Base-by-base conservation (phyloP, 2,113 vertebrate species). In the Bolborhynchus lineola region DNA sequence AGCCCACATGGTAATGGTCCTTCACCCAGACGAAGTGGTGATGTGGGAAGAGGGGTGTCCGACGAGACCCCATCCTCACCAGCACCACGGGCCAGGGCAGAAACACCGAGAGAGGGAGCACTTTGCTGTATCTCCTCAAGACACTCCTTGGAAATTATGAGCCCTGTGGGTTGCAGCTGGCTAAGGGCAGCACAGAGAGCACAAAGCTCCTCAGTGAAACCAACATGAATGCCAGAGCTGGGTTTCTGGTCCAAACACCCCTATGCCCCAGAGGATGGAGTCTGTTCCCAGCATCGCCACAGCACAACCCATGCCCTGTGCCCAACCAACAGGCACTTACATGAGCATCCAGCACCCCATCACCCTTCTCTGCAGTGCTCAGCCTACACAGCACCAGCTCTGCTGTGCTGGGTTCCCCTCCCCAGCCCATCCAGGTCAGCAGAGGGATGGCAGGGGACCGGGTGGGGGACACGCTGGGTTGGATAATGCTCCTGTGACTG, bases 91-190 rank as follows among this genome's bases (percentile, higher is more conserved):
- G 19, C 55, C 2, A 6, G n/a, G 70, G 47, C 42, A 69, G 67
- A 71, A 60, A 7, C 52, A 39, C 35, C 0, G 4, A 74, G 49
- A 57, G 41, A 74, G 9, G 41, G 33, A 12, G 4, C 19, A 10
- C 29, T 76, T 69, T 21, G 44, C 42, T 87, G 42, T 6, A 0
- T 63, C 25, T 60, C 53, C 59, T 83, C 74, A 71, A 62, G 57
- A 68, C 21, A 37, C 7, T 21, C 2, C n/a, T 57, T 49, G n/a
- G 63, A 46, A 81, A 84, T 47, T 13, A 3, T 44, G 49, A 55
- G 8, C 33, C 42, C 41, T 0, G 0, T 25, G 63, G 18, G 35
- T 0, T 50, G 42, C 52, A 52, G 59, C 20, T 3, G 4, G 7
- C 21, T 4, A 0, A 46, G 65, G 70, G 6, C 65, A 82, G 46